phyloP scores from a whole-genome alignment of 1,140 invertebrate species.

The Drosophila rhopaloa region DNA sequence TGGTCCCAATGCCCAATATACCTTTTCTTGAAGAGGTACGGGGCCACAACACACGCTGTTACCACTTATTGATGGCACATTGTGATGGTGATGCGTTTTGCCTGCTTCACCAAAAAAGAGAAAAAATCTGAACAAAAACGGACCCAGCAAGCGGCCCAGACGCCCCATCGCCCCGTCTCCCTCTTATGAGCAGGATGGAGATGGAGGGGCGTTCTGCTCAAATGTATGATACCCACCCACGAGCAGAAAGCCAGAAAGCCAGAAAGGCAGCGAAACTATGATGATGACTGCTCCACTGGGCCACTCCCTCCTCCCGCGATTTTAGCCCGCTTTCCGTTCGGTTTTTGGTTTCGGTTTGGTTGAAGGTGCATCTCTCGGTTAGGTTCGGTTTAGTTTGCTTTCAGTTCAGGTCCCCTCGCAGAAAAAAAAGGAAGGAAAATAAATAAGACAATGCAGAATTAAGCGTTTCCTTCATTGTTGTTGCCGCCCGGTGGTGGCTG shows the following conservation, averaged over 20 bases:
- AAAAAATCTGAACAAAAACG: slow-evolving; percentile 17
- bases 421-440: slow-evolving; percentile 4
- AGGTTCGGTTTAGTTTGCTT: slow-evolving; percentile 28
- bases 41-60: slow-evolving; percentile 75
- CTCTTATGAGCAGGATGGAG: slow-evolving; percentile 63
- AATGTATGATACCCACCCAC: slow-evolving; percentile 84
- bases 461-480: slow-evolving; percentile 83
- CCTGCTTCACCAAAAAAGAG: slow-evolving; percentile 25
- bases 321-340: slow-evolving; percentile 42
- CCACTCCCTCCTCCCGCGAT: slow-evolving; percentile 39
- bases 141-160: slow-evolving; percentile 43
- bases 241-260: slow-evolving; percentile 65
- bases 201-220: slow-evolving; percentile 83
- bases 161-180: slow-evolving; percentile 21
- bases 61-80: slow-evolving; percentile 82
- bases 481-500: slow-evolving; percentile 53
- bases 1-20: not conserved
- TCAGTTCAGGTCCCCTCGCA: slow-evolving; percentile 24
- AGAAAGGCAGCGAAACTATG: slow-evolving; percentile 69
- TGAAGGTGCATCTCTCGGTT: slow-evolving; percentile 67
- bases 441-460: slow-evolving; percentile 79
- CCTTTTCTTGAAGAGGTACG: slow-evolving; percentile 22
- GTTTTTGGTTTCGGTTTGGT: slow-evolving; percentile 15
- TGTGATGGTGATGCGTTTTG: slow-evolving; percentile 79
- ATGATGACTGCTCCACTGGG: slow-evolving; percentile 67